Evolutionary conservation across 2,888 invertebrate species (phyloP).

Genomic region (Conomelus anceps): DNA sequence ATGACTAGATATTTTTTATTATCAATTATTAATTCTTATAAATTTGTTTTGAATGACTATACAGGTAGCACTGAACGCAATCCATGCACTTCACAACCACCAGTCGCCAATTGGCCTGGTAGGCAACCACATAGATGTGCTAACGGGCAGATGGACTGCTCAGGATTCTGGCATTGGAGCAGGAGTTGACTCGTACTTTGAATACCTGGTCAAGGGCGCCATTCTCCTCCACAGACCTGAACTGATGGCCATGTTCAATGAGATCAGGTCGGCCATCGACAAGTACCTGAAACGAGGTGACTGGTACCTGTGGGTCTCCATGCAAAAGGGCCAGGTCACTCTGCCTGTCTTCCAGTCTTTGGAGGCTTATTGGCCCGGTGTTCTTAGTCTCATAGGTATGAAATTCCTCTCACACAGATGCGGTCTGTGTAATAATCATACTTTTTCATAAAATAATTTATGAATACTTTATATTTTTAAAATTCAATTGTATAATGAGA

Average conservation of each 20-base stretch:
- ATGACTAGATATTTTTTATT: not conserved
- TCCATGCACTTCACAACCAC: constrained; percentile 79
- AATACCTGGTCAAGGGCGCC: constrained; percentile 95
- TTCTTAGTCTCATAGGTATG: constrained; percentile 72
- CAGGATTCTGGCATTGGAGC: constrained; percentile 96
- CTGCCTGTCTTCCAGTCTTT: constrained; percentile 97
- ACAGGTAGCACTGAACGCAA: constrained; percentile 81
- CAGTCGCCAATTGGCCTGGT: constrained; percentile 81
- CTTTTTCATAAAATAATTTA: too few species aligned
- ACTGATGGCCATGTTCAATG: constrained; percentile 84
- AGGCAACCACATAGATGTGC: constrained; percentile 95
- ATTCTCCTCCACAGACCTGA: constrained; percentile 84
- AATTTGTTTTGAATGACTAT: constrained; percentile 29
- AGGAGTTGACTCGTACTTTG: constrained; percentile 95
- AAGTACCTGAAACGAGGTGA: constrained; percentile 80
- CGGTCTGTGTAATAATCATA: too few species aligned
- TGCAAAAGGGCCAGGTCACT: constrained; percentile 92
- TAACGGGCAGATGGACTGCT: constrained; percentile 94
- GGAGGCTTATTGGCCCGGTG: constrained; percentile 98
- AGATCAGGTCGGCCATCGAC: constrained; percentile 67
- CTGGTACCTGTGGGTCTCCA: constrained; percentile 99
- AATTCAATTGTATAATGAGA: too few species aligned
- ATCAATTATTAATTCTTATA: too few species aligned
- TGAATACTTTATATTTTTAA: too few species aligned
- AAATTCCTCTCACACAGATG: not conserved